These are phyloP conservation scores for Vombatus ursinus DNA, from an alignment of 2,113 vertebrate genomes.

Conservation along the genomic window DNA sequence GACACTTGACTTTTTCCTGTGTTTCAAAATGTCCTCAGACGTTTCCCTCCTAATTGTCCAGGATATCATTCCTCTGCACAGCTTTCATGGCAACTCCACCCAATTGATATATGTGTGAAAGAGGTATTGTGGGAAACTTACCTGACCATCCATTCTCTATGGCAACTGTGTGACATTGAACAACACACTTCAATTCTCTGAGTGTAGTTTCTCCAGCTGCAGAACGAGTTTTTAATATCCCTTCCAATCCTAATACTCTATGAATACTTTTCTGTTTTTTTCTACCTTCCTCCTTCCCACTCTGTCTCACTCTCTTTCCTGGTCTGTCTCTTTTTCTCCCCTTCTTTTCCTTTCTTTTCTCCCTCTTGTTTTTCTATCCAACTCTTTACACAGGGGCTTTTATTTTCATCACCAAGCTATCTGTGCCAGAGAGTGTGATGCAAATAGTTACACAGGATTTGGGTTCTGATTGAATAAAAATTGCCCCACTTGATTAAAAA, in stretches of 20 bases:
- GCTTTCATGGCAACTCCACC: not conserved
- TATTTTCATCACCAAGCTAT: slow-evolving; percentile 62
- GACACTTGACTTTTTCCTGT: not conserved
- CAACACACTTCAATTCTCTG: not conserved
- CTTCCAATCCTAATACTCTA: not conserved
- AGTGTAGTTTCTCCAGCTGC: not conserved
- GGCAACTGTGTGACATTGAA: not conserved
- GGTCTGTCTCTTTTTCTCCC: not conserved
- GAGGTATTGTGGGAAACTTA: not conserved
- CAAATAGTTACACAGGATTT: slow-evolving; percentile 77
- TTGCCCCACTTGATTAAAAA: slow-evolving; percentile 60
- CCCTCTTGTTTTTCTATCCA: slow-evolving; percentile 57
- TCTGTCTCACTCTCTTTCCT: slow-evolving; percentile 4
- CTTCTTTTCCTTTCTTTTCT: slow-evolving; percentile 41
- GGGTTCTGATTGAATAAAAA: slow-evolving; percentile 73
- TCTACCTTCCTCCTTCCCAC: not conserved
- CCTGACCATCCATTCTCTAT: not conserved
- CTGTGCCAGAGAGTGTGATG: slow-evolving; percentile 69
- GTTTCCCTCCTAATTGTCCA: slow-evolving; percentile 21
- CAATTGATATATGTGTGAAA: not conserved
- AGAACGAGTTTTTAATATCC: not conserved
- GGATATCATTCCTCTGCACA: not conserved
- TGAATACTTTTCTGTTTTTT: too few species aligned
- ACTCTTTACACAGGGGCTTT: slow-evolving; percentile 69
- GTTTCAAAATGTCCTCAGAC: slow-evolving; percentile 7